Conservation (phyloP, 2,797 vertebrate genomes). For the Prionace glauca region DNA sequence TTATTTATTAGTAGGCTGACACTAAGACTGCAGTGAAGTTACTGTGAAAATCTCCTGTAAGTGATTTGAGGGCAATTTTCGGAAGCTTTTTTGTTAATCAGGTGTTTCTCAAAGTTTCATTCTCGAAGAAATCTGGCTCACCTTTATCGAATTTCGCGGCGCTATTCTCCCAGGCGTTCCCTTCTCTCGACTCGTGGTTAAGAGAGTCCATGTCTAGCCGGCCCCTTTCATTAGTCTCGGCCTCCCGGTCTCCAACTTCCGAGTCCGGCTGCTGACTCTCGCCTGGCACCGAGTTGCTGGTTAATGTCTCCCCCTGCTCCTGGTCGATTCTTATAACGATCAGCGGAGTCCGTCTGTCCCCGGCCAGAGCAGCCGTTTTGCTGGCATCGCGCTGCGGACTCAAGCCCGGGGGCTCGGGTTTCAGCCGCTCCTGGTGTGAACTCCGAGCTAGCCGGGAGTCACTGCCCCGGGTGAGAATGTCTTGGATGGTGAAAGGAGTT, state of each 20-base stretch:
- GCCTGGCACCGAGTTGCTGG: neutral
- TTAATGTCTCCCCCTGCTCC: neutral
- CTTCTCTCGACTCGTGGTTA: neutral
- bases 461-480: conserved; percentile 57
- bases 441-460: conserved; percentile 41
- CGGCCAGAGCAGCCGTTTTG: conserved; percentile 35
- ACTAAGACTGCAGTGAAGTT: too few species aligned
- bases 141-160: conserved; percentile 1
- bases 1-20: too few species aligned
- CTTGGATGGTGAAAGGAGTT: conserved; percentile 64
- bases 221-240: neutral
- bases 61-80: neutral
- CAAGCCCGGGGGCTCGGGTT: conserved; percentile 31
- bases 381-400: conserved; percentile 40
- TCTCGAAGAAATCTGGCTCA: neutral
- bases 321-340: conserved; percentile 22
- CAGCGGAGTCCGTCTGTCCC: neutral
- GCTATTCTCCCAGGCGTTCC: neutral
- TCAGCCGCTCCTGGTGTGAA: neutral
- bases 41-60: too few species aligned
- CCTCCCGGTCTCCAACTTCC: neutral
- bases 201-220: neutral
- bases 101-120: neutral
- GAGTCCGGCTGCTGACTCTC: neutral
- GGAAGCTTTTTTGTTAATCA: neutral